A percentile compares a stretch with the other conserved stretches of the same genome.
These are phyloP conservation scores for Scaptomyza parva DNA, from an alignment of 2,888 invertebrate genomes.

Conservation along the genomic window DNA sequence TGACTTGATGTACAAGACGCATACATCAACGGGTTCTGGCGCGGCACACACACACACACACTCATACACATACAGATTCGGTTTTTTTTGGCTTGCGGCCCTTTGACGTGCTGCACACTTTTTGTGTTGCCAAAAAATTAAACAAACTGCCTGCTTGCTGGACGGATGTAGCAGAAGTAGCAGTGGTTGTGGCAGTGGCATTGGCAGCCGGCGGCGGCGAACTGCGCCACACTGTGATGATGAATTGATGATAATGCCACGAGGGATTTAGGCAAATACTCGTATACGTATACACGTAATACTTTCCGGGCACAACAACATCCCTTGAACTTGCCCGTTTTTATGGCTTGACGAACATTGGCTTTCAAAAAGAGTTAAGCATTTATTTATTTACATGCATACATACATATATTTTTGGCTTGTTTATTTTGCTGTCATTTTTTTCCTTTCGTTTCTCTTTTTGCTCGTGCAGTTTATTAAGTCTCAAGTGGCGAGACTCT, in stretches of 20 bases:
- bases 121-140: conserved; percentile 72
- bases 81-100: conserved; percentile 51
- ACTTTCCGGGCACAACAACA: background rate
- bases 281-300: conserved; percentile 24
- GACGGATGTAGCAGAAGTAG: conserved; percentile 1
- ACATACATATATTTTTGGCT: conserved; percentile 47
- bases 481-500: conserved; percentile 69
- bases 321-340: conserved; percentile 10
- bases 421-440: conserved; percentile 44
- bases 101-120: conserved; percentile 42
- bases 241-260: conserved; percentile 78
- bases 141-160: conserved; percentile 58
- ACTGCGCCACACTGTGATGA: conserved; percentile 65
- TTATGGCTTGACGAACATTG: conserved; percentile 53
- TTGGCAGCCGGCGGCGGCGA: background rate
- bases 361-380: conserved; percentile 72
- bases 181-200: no score
- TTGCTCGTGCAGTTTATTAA: conserved; percentile 66
- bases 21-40: conserved; percentile 32
- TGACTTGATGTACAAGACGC: conserved; percentile 50
- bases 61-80: conserved; percentile 5
- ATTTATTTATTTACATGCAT: conserved; percentile 76
- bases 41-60: conserved; percentile 16
- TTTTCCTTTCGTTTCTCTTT: conserved; percentile 9
- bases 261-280: conserved; percentile 65